Percentiles rank a stretch among this genome's conserved stretches.
Conservation (phyloP, 2,888 invertebrate species). For the Pimpla rufipes region DNA sequence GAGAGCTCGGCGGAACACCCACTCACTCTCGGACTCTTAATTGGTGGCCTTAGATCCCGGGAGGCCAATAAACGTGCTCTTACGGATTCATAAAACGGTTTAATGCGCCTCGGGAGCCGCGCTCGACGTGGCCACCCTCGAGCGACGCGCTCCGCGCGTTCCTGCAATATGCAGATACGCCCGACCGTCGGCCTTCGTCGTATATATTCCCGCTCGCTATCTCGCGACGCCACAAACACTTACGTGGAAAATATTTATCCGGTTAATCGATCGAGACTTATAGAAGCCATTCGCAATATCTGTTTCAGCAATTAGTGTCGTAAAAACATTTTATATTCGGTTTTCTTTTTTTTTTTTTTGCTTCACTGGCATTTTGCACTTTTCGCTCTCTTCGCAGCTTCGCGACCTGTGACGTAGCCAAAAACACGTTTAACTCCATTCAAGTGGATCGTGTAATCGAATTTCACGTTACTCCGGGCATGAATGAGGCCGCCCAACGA, state of each 20-base stretch:
- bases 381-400: neutral
- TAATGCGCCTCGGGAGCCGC: constrained; percentile 62
- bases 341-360: neutral
- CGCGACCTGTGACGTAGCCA: neutral
- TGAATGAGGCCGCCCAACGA: constrained; percentile 26
- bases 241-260: constrained; percentile 33
- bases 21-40: constrained; percentile 68
- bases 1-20: constrained; percentile 63
- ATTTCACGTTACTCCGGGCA: constrained; percentile 21
- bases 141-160: constrained; percentile 1
- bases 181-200: constrained; percentile 15
- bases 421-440: neutral
- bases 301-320: neutral
- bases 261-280: constrained; percentile 32
- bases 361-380: neutral
- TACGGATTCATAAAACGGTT: constrained; percentile 70
- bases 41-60: constrained; percentile 66
- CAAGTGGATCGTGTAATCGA: neutral
- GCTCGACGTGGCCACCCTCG: constrained; percentile 39
- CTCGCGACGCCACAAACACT: neutral
- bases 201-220: neutral
- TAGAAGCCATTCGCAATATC: constrained; percentile 24
- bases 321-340: neutral
- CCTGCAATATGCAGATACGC: neutral
- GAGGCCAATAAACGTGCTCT: constrained; percentile 70